These are phyloP conservation scores for Phylloscopus trochilus DNA, from an alignment of 2,113 vertebrate genomes.

Conservation along the genomic window DNA sequence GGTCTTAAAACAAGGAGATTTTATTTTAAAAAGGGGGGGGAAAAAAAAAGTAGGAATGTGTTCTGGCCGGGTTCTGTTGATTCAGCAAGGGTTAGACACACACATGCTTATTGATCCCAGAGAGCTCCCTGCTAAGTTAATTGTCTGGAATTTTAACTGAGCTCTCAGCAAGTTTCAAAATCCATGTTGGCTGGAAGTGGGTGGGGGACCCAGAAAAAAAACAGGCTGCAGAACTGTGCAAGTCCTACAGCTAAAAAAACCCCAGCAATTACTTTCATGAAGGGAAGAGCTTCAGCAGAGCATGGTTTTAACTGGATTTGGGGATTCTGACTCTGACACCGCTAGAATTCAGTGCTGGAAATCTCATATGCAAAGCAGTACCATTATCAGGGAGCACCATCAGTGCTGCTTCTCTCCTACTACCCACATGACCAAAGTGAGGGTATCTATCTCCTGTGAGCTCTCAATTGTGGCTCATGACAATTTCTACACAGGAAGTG, in stretches of 20 bases:
- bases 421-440: neutral
- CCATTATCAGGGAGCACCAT: neutral
- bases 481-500: neutral
- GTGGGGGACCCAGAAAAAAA: conserved; percentile 50
- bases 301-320: neutral
- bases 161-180: conserved; percentile 67
- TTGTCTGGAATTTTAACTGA: conserved; percentile 67
- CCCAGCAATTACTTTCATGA: neutral
- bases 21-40: neutral
- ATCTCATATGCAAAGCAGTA: neutral
- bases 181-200: conserved; percentile 45
- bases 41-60: neutral
- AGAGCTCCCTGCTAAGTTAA: conserved; percentile 62
- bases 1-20: conserved; percentile 61
- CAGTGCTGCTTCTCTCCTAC: neutral
- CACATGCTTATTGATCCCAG: conserved; percentile 52
- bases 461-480: neutral
- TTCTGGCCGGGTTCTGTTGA: conserved; percentile 57
- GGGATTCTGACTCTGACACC: neutral
- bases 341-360: neutral
- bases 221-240: conserved; percentile 1
- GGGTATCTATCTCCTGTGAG: neutral
- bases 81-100: conserved; percentile 57
- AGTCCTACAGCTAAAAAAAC: neutral
- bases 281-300: neutral